Conservation (phyloP, 2,113 vertebrate species). For the Passer montanus region DNA sequence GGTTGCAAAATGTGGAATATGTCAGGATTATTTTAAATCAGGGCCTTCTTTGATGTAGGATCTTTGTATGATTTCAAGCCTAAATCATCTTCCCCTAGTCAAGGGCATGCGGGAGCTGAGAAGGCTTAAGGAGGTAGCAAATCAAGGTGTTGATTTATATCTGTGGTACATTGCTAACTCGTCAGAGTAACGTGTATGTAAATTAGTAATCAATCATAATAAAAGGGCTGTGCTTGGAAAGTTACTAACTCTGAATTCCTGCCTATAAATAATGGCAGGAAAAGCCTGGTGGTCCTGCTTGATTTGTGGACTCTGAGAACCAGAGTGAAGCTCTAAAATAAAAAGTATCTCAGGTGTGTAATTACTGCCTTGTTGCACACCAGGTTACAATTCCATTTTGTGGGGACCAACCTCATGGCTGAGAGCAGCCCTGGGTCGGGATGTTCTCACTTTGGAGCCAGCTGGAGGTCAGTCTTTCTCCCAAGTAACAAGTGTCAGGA, state of each 20-base stretch:
- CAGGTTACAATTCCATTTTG: neutral
- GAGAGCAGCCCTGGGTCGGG: rapidly evolving
- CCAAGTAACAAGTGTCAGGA: neutral
- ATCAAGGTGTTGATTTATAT: neutral
- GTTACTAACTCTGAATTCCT: neutral
- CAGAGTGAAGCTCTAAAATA: neutral
- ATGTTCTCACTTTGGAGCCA: neutral
- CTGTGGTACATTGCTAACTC: neutral
- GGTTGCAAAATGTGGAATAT: neutral
- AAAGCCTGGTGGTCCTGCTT: neutral
- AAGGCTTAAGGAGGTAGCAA: neutral
- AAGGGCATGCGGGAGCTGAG: neutral
- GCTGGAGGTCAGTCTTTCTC: no score
- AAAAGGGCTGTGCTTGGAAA: neutral
- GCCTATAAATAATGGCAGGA: rapidly evolving
- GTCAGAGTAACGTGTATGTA: neutral
- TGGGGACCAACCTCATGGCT: neutral
- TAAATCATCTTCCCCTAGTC: neutral
- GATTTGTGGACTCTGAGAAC: rapidly evolving
- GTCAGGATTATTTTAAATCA: neutral
- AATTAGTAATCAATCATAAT: neutral
- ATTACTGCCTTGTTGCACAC: neutral
- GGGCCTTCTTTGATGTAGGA: neutral
- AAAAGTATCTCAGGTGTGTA: neutral
- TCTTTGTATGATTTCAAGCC: neutral